Evolutionary conservation across 2,888 invertebrate species (phyloP).

Genomic region (Cheilosia variabilis): DNA sequence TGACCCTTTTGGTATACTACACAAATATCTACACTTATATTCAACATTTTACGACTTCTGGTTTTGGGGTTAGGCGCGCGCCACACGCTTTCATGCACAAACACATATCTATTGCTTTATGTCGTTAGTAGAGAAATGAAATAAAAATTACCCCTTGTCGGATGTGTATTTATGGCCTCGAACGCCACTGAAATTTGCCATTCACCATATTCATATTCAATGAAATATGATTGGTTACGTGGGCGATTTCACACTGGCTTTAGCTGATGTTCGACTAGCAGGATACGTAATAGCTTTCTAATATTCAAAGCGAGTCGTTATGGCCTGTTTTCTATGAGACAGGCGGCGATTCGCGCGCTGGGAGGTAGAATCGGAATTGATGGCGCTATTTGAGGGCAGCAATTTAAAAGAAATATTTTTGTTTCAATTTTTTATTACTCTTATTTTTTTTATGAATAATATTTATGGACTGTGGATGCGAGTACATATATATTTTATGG

Average conservation of each 20-base stretch:
- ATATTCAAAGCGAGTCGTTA: slow-evolving; percentile 68
- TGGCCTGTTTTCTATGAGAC: slow-evolving; percentile 45
- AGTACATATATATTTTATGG: no score
- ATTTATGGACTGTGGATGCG: no score
- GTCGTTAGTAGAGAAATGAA: slow-evolving; percentile 43
- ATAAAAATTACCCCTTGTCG: slow-evolving; percentile 56
- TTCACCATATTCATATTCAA: slow-evolving; percentile 45
- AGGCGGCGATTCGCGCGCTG: background rate
- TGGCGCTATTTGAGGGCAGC: slow-evolving; percentile 57
- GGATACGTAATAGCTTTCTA: slow-evolving; percentile 64
- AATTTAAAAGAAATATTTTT: slow-evolving; percentile 40
- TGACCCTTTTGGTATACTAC: slow-evolving; percentile 31
- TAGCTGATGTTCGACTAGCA: slow-evolving; percentile 4
- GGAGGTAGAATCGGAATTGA: slow-evolving; percentile 43
- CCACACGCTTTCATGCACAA: background rate
- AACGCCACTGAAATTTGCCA: slow-evolving; percentile 45
- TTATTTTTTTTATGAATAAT: background rate
- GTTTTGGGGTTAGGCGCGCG: slow-evolving; percentile 8
- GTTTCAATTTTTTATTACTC: slow-evolving; percentile 13
- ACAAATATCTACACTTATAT: slow-evolving; percentile 17
- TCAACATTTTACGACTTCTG: slow-evolving; percentile 19
- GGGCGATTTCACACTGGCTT: slow-evolving; percentile 16
- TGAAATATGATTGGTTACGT: slow-evolving; percentile 59
- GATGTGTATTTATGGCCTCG: slow-evolving; percentile 49
- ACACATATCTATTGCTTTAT: slow-evolving; percentile 48